phyloP scores from a whole-genome alignment of 2,888 invertebrate genomes.

The Trachelus stipa region DNA sequence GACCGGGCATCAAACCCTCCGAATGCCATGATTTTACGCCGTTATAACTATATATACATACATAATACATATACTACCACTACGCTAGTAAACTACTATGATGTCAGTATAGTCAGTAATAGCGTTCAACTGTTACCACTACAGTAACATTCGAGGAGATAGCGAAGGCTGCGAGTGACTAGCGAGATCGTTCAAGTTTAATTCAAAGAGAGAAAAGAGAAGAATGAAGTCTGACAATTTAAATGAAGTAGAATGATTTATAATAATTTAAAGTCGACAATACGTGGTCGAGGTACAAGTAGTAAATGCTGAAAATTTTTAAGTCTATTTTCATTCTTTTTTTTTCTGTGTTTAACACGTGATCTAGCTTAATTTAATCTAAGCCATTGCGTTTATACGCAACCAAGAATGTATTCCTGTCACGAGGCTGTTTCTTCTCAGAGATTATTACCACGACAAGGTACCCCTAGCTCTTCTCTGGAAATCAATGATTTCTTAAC shows the following conservation, averaged over 20 bases:
- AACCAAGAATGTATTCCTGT: too few species aligned
- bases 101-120: background rate
- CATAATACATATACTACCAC: background rate
- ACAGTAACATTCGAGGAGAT: background rate
- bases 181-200: too few species aligned
- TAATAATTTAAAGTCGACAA: too few species aligned
- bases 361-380: background rate
- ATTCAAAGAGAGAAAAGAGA: too few species aligned
- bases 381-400: background rate
- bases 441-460: background rate
- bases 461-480: slow-evolving; percentile 4
- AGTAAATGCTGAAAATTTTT: too few species aligned
- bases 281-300: too few species aligned
- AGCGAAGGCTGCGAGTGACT: background rate
- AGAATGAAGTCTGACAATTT: too few species aligned
- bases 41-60: background rate
- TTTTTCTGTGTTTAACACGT: background rate
- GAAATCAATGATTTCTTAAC: slow-evolving; percentile 26
- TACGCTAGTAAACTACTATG: background rate
- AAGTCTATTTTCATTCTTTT: too few species aligned
- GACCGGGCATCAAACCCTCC: slow-evolving; percentile 20
- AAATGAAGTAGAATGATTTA: too few species aligned
- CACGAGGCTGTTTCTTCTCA: background rate
- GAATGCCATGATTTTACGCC: slow-evolving; percentile 17
- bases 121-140: slow-evolving; percentile 2